Percentiles rank a stretch among this genome's conserved stretches.
phyloP scores from a whole-genome alignment of 2,113 vertebrate species.

The Strix aluco region DNA sequence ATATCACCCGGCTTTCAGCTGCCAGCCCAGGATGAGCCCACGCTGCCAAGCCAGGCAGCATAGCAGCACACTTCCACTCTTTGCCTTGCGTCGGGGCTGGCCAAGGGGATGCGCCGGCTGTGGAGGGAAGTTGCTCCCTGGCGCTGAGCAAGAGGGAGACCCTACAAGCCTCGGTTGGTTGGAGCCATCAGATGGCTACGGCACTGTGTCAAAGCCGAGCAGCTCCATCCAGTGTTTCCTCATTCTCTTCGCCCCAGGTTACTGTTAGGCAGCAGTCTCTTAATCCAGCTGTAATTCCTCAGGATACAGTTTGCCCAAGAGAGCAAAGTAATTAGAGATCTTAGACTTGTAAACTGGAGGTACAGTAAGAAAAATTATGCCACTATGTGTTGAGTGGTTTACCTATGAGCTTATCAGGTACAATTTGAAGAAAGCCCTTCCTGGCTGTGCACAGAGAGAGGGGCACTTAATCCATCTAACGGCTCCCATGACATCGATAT shows the following conservation, averaged over 20 bases:
- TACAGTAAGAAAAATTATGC: neutral
- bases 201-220: neutral
- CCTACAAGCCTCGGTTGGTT: neutral
- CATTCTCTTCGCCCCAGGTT: neutral
- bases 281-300: neutral
- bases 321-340: neutral
- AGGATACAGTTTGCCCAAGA: neutral
- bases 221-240: neutral
- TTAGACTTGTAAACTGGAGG: neutral
- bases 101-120: fast-evolving
- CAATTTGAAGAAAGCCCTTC: neutral
- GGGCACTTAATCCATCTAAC: neutral
- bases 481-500: neutral
- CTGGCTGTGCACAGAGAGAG: neutral
- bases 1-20: neutral
- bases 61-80: neutral
- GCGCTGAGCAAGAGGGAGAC: too few relatives aligned
- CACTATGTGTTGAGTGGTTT: neutral
- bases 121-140: fast-evolving
- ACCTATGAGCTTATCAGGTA: neutral
- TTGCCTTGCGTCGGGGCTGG: fast-evolving
- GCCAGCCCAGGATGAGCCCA: neutral
- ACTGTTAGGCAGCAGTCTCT: neutral
- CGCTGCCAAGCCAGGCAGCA: fast-evolving
- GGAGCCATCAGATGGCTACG: neutral